Base-by-base conservation (phyloP, 2,113 vertebrate species). In the Plecotus auritus region DNA sequence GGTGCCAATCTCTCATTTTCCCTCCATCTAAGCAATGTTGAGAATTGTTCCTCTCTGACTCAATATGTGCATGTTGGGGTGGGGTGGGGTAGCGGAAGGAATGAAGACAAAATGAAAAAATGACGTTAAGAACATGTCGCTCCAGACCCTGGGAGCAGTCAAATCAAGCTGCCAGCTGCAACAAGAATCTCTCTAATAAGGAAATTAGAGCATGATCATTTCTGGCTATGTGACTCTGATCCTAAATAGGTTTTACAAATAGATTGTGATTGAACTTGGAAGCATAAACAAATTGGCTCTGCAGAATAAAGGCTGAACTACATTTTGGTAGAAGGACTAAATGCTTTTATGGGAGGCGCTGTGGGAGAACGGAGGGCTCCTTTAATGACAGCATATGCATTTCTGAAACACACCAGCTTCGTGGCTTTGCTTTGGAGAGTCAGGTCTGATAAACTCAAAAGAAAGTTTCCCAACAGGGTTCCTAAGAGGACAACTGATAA, bases 231-330 rank as follows among this genome's bases (percentile, higher is more conserved):
- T 96, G 97, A 96, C 94, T 97, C 90, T 96, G 97, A 87, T 96
- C 96, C 94, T 96, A 97, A 97, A 96, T 94, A 93, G 97, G 82
- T 89, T 96, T 97, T 97, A 95, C 97, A 97, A 97, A 97, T 96
- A 97, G 97, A 95, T 95, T 92, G 94, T 97, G 97, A 97, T 97
- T 96, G 97, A 97, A 94, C 97, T 93, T 97, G 94, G 97, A 97
- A 96, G 97, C 92, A 92, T 96, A 97, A 97, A 97, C 96, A 97
- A 94, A 94, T 95, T 93, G 92, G 96, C 88, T 96, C 80, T 96
- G 91, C 2, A 2, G 88, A 97, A 97, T 96, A 95, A 95, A 97
- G 90, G 90, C 97, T 96, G 96, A 96, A 95, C 95, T 96, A 97
- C 95, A 96, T 97, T 96, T 95, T 94, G 83, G 92, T 64, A 74